Evolutionary conservation across 2,113 vertebrate genomes (phyloP), one percentile per base, ranked within the genome.

Genomic region (Falco punctatus): DNA sequence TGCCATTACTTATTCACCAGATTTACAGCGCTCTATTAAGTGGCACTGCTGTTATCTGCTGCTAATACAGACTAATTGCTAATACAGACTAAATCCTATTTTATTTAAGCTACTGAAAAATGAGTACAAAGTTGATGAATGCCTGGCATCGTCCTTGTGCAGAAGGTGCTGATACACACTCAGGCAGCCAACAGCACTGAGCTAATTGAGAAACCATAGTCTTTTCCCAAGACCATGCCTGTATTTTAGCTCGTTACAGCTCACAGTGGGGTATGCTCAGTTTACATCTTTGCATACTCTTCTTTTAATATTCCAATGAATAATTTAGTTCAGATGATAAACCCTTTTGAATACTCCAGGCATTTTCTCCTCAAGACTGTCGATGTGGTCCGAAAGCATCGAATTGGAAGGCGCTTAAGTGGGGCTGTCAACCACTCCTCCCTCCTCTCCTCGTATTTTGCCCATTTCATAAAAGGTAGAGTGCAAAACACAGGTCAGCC

Each of bases 291-390:
- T 84, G 87, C 74, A 77, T 75, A 44, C 28, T 32, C 75, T 57
- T 82, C 72, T 94, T 82, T 94, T 94, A 95, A 93, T 78, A 95
- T 69, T 90, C n/a, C 13, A 15, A 92, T 95, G 42, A 97, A 98
- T 97, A 96, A 97, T 97, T 96, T 94, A 97, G 71, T 67, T 87
- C 79, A 3, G 6, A 73, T 83, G 88, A 92, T 81, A 90, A 97
- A 90, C 19, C 38, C 64, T 95, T 92, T 49, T 30, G 38, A 5
- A 5, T 86, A 69, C 70, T 90, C 83, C 54, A 91, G 93, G 71
- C n/a, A 19, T 82, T 92, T 91, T 95, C 65, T 90, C 79, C 75
- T 94, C 69, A 88, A 95, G 93, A 82, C 40, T 67, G 35, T 58
- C 2, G 0, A 66, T 48, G 35, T 5, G 27, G 57, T 65, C 49